Percentiles rank a stretch among this genome's conserved stretches.
These are phyloP conservation scores for Spodoptera picta DNA, from an alignment of 2,888 invertebrate genomes.

Conservation along the genomic window DNA sequence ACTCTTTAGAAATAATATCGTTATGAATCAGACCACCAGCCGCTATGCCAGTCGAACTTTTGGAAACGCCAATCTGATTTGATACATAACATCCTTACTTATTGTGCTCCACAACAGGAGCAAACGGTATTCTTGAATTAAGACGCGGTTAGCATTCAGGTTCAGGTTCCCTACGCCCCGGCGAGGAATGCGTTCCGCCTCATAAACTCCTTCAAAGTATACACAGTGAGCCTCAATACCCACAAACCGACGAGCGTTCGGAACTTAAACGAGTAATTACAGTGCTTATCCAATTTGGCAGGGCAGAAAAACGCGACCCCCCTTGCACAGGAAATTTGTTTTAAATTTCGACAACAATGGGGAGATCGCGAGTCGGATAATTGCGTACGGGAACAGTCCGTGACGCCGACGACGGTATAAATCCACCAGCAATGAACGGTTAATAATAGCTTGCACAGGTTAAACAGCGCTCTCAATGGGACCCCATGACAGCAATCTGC, in stretches of 20 bases:
- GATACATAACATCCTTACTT: conserved; percentile 32
- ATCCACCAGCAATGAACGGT: conserved; percentile 82
- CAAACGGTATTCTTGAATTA: conserved; percentile 41
- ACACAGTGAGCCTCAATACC: conserved; percentile 63
- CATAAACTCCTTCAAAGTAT: conserved; percentile 75
- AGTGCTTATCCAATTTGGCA: conserved; percentile 88
- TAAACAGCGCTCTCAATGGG: conserved; percentile 77
- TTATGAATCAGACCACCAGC: conserved; percentile 47
- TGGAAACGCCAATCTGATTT: conserved; percentile 33
- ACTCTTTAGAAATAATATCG: conserved; percentile 46
- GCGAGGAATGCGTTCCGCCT: conserved; percentile 69
- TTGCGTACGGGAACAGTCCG: conserved; percentile 82
- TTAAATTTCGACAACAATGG: conserved; percentile 89
- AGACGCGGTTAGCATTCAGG: conserved; percentile 60
- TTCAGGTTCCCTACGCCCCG: conserved; percentile 54
- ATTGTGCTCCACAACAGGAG: conserved; percentile 32
- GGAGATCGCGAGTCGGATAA: conserved; percentile 84
- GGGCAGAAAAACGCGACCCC: conserved; percentile 86
- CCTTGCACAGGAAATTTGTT: conserved; percentile 87
- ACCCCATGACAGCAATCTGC: conserved; percentile 75
- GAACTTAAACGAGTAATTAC: conserved; percentile 85
- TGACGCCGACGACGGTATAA: conserved; percentile 80
- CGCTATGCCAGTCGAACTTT: conserved; percentile 21
- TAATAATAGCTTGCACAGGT: conserved; percentile 82
- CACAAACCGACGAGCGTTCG: conserved; percentile 76